Evolutionary conservation across 2,113 vertebrate genomes (phyloP), one percentile per base, ranked within the genome.

Genomic region (Corydoras sp.): DNA sequence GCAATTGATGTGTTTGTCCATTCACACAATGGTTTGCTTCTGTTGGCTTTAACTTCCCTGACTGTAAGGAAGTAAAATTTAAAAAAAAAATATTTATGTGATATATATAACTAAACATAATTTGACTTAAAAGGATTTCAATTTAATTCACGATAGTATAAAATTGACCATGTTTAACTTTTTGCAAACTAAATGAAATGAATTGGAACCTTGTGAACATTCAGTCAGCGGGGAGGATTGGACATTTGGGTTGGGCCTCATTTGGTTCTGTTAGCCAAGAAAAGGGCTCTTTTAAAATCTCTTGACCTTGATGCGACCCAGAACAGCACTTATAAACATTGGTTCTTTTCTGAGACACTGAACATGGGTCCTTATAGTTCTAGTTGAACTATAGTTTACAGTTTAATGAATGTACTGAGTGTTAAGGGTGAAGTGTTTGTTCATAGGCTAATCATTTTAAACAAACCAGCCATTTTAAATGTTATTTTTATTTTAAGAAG

Each of bases 391-490:
- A n/a, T 43, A 43, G 35, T n/a, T n/a, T n/a, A 43, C 35, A 43
- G 35, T 43, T 43, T 43, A 43, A 43, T 43, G 54, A 58, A 14
- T 50, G 35, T 13, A 30, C 51, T 48, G 53, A 48, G 31, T 64
- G 53, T 72, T 56, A 62, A 71, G 53, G 53, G 62, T 49, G 62
- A 55, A 71, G 50, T 58, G 61, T 66, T 59, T 66, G 35, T 43
- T 43, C 70, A 13, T 3, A 59, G 14, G 13, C 62, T 72, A 29
- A n/a, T 49, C 32, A 49, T 49, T 43, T 30, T 15, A 2, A 43
- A 35, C 50, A 62, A 30, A 59, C 14, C 24, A 4, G 13, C 35
- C 8, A 5, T 64, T 72, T 72, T 48, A 50, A 29, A 35, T 9
- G 58, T 7, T 24, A 7, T 65, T 59, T 65, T 32, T 65, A 7